Base-by-base conservation (phyloP, 2,888 invertebrate species). In the Platycnemis pennipes region DNA sequence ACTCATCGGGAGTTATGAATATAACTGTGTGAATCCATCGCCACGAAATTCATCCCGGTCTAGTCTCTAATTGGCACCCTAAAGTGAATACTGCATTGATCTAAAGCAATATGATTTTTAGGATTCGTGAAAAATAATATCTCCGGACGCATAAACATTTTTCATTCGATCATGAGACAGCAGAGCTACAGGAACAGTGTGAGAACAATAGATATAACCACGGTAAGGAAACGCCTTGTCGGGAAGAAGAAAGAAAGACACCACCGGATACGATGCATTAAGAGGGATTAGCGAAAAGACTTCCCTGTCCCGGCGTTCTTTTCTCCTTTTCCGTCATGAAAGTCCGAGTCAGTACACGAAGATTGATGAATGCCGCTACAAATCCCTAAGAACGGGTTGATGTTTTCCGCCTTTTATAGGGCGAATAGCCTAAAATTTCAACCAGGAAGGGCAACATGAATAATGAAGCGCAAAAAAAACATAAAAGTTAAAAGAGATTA, bases 221-320 rank as follows among this genome's bases (percentile, higher is more conserved):
- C 46, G 13, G 31, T 49, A 31, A n/a, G 3, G 26, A 31, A n/a
- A 2, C 22, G 46, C 31, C 49, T 26, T n/a, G 31, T 31, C 88
- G 16, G 88, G 4, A 49, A n/a, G 88, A 2, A 46, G 31, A 88
- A 46, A 53, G 19, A 89, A 37, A 37, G 31, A 11, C 53, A 91
- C n/a, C 42, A 56, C 91, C 63, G 63, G 63, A 63, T 91, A 45
- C 49, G 91, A 91, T 44, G 63, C 44, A 69, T 91, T 91, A 63
- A n/a, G n/a, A 31, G 63, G 91, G 26, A 63, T 63, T 91, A 63
- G 22, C 44, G 63, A n/a, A 37, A 49, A 63, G 63, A 91, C 91
- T 91, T 89, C 89, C 89, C 42, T 42, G 89, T 89, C 91, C 63
- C 3, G 13, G 37, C 2, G 31, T 31, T 77, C 37, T 0, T 37